Base-by-base conservation (phyloP, 2,888 invertebrate species). In the Stenichneumon culpator region DNA sequence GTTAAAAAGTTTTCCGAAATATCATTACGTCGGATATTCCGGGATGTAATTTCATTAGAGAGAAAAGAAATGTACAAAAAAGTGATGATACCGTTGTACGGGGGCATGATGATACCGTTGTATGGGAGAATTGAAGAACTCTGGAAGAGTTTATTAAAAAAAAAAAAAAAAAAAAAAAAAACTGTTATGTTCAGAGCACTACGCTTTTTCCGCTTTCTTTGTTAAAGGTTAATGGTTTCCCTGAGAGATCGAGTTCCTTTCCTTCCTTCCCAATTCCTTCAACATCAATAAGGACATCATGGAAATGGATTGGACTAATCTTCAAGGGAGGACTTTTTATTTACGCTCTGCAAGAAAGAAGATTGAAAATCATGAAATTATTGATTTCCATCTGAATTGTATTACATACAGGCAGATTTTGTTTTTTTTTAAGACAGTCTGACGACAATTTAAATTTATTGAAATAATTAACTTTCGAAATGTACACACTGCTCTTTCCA, bases 1-100 rank as follows among this genome's bases (percentile, higher is more conserved):
- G n/a, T n/a, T n/a, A 4, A 36, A 67, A 52, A 50, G 65, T 39
- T 65, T 75, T 75, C 52, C 67, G 7, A 9, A 25, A 36, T 67
- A 50, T 47, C 52, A 22, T 75, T 19, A 67, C 65, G 65, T 7
- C 39, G 67, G 67, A 68, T 68, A 68, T 19, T 68, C 25, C 67
- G 68, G 57, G 25, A 39, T 14, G 57, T 52, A 2, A 2, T 52
- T 52, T 0, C 52, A 52, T 11, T 32, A 4, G 7, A 19, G 0
- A 19, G 36, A 39, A 36, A 36, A 19, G 39, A 19, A 5, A 65
- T 1, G 4, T n/a, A n/a, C 28, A 1, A 39, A 6, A 16, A 9
- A 16, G n/a, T n/a, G 7, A 28, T 16, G 36, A 65, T 19, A 39
- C 22, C n/a, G n/a, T n/a, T n/a, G n/a, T n/a, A n/a, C n/a, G n/a